Percentiles rank a stretch among this genome's conserved stretches.
These are phyloP conservation scores for Prostheceraeus crozeri DNA, from an alignment of 2,888 invertebrate species.

Conservation along the genomic window DNA sequence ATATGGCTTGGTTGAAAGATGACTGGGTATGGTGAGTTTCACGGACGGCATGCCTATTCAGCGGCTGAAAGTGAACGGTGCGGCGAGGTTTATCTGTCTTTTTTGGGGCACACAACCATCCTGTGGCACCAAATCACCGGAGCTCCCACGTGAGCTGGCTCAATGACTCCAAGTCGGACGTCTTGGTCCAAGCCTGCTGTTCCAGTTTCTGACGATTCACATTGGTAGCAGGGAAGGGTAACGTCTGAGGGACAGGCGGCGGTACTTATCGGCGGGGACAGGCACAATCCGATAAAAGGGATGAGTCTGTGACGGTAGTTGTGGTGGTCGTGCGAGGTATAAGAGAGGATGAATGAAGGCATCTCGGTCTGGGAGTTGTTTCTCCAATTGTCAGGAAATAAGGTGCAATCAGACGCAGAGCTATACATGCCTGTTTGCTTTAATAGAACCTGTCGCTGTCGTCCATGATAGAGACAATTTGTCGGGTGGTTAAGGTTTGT, in stretches of 20 bases:
- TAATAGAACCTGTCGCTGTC: conserved; percentile 43
- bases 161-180: conserved; percentile 42
- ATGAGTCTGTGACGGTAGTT: background rate
- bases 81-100: conserved; percentile 42
- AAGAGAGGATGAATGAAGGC: no score
- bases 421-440: conserved; percentile 43
- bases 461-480: conserved; percentile 44
- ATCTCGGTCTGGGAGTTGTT: no score
- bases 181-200: conserved; percentile 43
- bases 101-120: conserved; percentile 39
- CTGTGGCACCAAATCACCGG: conserved; percentile 45
- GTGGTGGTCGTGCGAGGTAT: no score
- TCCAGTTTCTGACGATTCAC: conserved; percentile 40
- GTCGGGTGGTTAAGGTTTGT: conserved; percentile 41
- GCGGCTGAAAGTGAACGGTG: conserved; percentile 44
- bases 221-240: conserved; percentile 42
- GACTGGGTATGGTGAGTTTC: conserved; percentile 39
- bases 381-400: conserved; percentile 41
- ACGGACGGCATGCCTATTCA: conserved; percentile 42
- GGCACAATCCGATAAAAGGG: no score
- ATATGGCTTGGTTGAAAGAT: conserved; percentile 42
- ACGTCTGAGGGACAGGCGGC: conserved; percentile 39
- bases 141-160: conserved; percentile 42
- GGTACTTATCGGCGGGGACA: conserved; percentile 39
- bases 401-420: conserved; percentile 42